A percentile compares a stretch with the other conserved stretches of the same genome.
These are phyloP conservation scores for Tineola bisselliella DNA, from an alignment of 2,888 invertebrate species.

Conservation along the genomic window DNA sequence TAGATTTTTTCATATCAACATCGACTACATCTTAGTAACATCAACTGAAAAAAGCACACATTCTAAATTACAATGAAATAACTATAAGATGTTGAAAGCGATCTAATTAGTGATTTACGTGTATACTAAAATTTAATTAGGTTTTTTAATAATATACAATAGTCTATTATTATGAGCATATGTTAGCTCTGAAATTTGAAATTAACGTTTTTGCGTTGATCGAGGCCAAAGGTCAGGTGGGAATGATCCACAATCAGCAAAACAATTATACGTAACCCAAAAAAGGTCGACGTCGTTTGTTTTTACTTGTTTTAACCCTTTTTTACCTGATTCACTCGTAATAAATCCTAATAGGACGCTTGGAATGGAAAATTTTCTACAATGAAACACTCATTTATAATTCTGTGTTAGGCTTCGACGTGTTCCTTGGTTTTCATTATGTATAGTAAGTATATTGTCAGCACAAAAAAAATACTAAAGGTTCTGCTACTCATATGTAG, in stretches of 20 bases:
- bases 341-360: conserved; percentile 9
- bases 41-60: no score
- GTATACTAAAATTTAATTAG: no score
- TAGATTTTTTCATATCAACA: no score
- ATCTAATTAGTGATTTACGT: no score
- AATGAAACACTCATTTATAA: not conserved
- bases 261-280: conserved; percentile 12
- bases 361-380: not conserved
- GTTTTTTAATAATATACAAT: no score
- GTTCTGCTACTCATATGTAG: no score
- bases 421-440: not conserved
- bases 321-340: conserved; percentile 4
- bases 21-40: no score
- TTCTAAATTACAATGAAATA: no score
- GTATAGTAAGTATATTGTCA: no score
- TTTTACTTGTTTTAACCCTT: conserved; percentile 11
- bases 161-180: no score
- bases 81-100: no score
- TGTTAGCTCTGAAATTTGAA: not conserved
- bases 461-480: no score
- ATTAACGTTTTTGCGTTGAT: not conserved
- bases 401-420: not conserved
- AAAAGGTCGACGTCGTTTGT: conserved; percentile 9
- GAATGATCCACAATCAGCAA: conserved; percentile 13
- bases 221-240: conserved; percentile 3